These are phyloP conservation scores for Ectemnius continuus DNA, from an alignment of 2,888 invertebrate genomes.

Conservation along the genomic window DNA sequence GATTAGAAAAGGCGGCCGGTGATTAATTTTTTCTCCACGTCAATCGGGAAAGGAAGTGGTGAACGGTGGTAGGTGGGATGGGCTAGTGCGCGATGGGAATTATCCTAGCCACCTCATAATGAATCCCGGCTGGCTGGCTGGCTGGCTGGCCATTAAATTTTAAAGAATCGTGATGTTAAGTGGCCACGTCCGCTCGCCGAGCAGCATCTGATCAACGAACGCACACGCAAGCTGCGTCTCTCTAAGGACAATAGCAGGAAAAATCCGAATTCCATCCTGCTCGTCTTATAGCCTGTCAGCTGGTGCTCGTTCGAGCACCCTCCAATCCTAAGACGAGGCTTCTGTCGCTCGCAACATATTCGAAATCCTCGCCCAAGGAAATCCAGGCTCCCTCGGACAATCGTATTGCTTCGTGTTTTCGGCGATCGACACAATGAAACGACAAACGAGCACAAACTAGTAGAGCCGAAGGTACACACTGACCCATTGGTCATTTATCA, in stretches of 20 bases:
- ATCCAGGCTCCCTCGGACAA: conserved; percentile 23
- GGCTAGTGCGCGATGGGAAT: conserved; percentile 40
- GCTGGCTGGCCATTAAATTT: conserved; percentile 18
- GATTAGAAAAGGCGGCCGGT: background rate
- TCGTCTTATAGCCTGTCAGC: conserved; percentile 45
- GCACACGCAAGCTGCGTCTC: conserved; percentile 53
- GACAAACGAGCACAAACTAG: conserved; percentile 67
- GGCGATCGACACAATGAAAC: conserved; percentile 65
- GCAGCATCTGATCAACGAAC: conserved; percentile 58
- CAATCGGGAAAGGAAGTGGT: conserved; percentile 25
- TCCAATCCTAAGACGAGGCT: conserved; percentile 34
- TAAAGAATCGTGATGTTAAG: conserved; percentile 42
- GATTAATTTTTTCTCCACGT: conserved; percentile 1
- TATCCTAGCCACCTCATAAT: conserved; percentile 27
- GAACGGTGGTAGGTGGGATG: background rate
- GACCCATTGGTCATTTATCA: conserved; percentile 60
- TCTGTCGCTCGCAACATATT: conserved; percentile 20
- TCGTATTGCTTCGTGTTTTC: conserved; percentile 56
- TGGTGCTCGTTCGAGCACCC: conserved; percentile 48
- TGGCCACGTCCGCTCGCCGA: conserved; percentile 46
- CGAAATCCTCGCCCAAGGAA: conserved; percentile 6
- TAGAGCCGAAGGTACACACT: conserved; percentile 41
- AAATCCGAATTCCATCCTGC: conserved; percentile 47
- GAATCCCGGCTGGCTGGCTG: conserved; percentile 18
- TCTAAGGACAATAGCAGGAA: conserved; percentile 54